These are phyloP conservation scores for Tympanoctomys barrerae DNA, from an alignment of 2,797 vertebrate species.

Conservation along the genomic window DNA sequence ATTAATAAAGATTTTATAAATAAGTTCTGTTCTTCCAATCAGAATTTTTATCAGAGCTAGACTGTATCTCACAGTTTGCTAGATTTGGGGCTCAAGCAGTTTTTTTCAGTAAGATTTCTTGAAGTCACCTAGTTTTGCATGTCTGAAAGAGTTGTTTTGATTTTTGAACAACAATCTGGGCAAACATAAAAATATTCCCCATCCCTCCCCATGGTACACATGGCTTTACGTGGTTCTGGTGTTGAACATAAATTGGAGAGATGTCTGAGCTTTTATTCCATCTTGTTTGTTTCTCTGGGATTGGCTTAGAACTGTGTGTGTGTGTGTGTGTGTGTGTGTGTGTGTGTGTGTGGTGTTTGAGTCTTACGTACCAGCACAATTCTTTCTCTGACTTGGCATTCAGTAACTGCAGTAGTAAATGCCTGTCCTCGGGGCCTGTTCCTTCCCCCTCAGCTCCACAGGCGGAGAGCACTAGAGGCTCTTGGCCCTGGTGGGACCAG, in stretches of 20 bases:
- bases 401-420: constrained; percentile 21
- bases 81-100: neutral
- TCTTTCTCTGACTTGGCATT: constrained; percentile 43
- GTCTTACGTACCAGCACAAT: neutral
- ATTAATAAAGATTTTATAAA: neutral
- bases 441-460: neutral
- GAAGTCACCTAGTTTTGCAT: constrained; percentile 18
- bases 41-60: neutral
- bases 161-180: neutral
- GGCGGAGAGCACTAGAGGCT: neutral
- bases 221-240: neutral
- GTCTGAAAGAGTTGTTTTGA: constrained; percentile 38
- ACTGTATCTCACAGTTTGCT: constrained; percentile 8
- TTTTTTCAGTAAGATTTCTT: neutral
- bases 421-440: neutral
- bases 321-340: too few species aligned
- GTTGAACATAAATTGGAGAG: neutral
- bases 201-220: neutral
- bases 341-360: neutral
- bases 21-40: neutral
- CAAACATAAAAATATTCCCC: constrained; percentile 5
- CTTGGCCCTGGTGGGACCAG: neutral
- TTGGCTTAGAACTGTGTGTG: constrained; percentile 46
- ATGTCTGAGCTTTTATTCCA: neutral
- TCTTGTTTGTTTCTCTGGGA: neutral